Percentiles rank a stretch among this genome's conserved stretches.
Conservation (phyloP, 2,888 invertebrate species). For the Oxyscelio sp. region DNA sequence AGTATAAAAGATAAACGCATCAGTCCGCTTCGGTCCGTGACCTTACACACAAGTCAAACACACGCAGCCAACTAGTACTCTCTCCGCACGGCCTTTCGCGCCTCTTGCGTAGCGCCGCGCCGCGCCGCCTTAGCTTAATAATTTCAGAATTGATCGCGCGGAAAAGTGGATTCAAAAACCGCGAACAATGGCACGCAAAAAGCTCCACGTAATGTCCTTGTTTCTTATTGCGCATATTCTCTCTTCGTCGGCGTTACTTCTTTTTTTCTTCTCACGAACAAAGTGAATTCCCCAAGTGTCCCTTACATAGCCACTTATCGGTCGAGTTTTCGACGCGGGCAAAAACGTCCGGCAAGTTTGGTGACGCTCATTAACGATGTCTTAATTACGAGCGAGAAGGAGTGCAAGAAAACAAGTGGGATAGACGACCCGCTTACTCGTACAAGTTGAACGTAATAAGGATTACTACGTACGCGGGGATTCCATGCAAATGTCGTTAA, state of each 20-base stretch:
- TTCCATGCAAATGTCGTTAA: constrained; percentile 70
- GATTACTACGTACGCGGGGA: constrained; percentile 49
- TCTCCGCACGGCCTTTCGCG: too few species aligned
- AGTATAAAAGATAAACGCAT: too few species aligned
- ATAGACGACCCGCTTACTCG: constrained; percentile 9
- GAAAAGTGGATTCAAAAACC: constrained; percentile 48
- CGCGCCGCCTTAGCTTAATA: constrained; percentile 26
- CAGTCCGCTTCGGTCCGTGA: too few species aligned
- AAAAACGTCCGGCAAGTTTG: constrained; percentile 70
- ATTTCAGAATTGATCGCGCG: constrained; percentile 41
- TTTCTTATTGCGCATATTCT: constrained; percentile 51
- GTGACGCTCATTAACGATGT: constrained; percentile 74
- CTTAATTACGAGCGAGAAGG: constrained; percentile 68
- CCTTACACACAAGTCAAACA: too few species aligned
- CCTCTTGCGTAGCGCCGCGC: too few species aligned
- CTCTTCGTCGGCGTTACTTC: too few species aligned
- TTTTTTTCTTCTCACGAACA: constrained; percentile 73
- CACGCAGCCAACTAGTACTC: too few species aligned
- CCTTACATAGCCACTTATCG: constrained; percentile 58
- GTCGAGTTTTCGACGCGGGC: constrained; percentile 59
- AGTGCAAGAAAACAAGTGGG: constrained; percentile 21
- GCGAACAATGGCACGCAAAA: constrained; percentile 35
- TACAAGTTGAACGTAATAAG: constrained; percentile 28
- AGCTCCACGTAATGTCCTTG: constrained; percentile 16
- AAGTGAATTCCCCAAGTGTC: constrained; percentile 59